Evolutionary conservation across 1,140 invertebrate genomes (phyloP).

Genomic region (Fopius arisanus): DNA sequence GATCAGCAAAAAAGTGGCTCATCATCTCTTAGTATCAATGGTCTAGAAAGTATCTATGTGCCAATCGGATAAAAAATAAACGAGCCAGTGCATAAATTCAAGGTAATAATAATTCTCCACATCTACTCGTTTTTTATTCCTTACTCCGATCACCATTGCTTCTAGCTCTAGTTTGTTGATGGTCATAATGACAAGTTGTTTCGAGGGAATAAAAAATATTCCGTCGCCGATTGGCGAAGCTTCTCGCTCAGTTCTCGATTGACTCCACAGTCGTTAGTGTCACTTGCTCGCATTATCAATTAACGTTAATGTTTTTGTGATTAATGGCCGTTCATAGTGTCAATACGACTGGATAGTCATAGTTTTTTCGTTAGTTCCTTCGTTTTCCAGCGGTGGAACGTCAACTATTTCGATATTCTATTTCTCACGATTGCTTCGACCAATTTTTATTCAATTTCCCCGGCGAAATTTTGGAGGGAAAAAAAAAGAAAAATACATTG

Average conservation of each 20-base stretch:
- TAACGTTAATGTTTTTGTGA: neutral
- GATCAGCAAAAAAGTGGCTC: neutral
- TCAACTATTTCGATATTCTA: no score
- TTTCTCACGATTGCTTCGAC: no score
- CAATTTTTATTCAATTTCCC: no score
- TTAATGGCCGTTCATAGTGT: neutral
- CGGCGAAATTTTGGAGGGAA: no score
- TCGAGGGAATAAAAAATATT: neutral
- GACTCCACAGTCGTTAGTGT: neutral
- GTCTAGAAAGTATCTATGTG: neutral
- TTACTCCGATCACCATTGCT: neutral
- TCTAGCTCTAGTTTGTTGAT: slow-evolving; percentile 1
- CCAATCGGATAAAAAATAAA: neutral
- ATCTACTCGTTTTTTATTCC: neutral
- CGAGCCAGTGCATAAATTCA: neutral
- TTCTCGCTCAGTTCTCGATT: neutral
- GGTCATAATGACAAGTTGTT: neutral
- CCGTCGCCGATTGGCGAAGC: neutral
- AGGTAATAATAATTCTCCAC: neutral
- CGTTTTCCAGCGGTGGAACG: no score
- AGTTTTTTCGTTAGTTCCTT: no score
- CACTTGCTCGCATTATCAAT: neutral
- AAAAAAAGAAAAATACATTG: no score
- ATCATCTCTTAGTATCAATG: neutral
- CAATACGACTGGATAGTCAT: neutral